Evolutionary conservation across 2,113 vertebrate genomes (phyloP).

Genomic region (Chunga burmeisteri): DNA sequence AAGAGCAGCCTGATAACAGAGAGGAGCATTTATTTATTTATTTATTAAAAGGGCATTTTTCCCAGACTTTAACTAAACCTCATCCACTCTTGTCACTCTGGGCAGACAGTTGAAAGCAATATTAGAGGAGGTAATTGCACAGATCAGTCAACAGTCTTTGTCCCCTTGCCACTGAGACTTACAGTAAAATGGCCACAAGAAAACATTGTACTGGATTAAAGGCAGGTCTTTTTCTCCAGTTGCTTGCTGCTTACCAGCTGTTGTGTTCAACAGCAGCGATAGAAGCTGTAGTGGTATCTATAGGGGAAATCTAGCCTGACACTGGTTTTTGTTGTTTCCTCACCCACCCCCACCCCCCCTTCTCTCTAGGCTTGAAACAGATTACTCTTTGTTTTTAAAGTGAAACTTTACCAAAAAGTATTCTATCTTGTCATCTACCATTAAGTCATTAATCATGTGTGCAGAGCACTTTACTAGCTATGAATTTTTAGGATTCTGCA

Average conservation of each 20-base stretch:
- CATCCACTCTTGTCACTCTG: conserved; percentile 81
- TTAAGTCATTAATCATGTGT: conserved; percentile 65
- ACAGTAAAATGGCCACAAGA: conserved; percentile 80
- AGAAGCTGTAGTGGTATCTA: conserved; percentile 74
- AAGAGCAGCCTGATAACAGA: conserved; percentile 54
- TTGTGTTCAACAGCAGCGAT: conserved; percentile 73
- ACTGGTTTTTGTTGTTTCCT: background rate
- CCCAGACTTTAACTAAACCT: conserved; percentile 83
- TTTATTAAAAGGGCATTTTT: conserved; percentile 72
- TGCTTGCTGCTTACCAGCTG: conserved; percentile 89
- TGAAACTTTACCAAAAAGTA: conserved; percentile 67
- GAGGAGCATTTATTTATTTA: conserved; percentile 10
- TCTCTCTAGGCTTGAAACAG: conserved; percentile 47
- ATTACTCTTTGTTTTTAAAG: conserved; percentile 74
- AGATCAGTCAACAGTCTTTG: conserved; percentile 94
- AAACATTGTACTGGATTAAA: conserved; percentile 78
- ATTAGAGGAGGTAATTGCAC: conserved; percentile 94
- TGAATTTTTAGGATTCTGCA: conserved; percentile 59
- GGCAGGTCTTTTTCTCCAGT: conserved; percentile 77
- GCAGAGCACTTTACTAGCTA: conserved; percentile 59
- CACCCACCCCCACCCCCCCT: background rate
- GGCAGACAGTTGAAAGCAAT: conserved; percentile 86
- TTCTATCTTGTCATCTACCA: conserved; percentile 72
- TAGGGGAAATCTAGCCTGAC: conserved; percentile 71
- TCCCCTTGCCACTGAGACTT: conserved; percentile 83